Percentiles rank a stretch among this genome's conserved stretches.
Conservation (phyloP, 2,888 invertebrate species). For the Timema podura region DNA sequence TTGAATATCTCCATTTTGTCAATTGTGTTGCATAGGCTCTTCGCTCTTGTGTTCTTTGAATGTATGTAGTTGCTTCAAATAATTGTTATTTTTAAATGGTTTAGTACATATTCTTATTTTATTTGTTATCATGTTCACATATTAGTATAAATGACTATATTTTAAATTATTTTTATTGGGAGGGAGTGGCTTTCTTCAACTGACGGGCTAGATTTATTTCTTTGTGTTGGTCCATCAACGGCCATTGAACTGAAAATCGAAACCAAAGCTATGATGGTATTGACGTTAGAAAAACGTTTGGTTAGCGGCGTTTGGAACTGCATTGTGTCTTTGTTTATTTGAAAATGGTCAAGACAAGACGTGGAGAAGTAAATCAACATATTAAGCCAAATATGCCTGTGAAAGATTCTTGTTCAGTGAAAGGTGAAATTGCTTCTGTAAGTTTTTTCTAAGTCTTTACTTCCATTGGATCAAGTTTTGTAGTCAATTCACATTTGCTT, state of each 20-base stretch:
- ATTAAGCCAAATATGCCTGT: conserved; percentile 29
- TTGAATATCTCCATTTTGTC: too few relatives aligned
- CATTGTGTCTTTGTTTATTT: conserved; percentile 15
- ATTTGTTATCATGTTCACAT: neutral
- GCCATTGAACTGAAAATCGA: conserved; percentile 25
- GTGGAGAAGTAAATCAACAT: conserved; percentile 26
- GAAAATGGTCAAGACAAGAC: conserved; percentile 33
- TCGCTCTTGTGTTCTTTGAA: neutral
- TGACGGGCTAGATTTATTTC: too few relatives aligned
- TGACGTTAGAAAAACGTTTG: conserved; percentile 19
- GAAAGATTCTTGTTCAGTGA: conserved; percentile 23
- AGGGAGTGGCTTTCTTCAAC: neutral
- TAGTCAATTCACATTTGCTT: neutral
- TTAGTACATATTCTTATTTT: neutral
- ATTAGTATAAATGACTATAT: too few relatives aligned
- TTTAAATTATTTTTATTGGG: neutral
- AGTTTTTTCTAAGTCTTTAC: neutral
- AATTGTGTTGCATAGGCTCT: neutral
- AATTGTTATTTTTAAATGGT: neutral
- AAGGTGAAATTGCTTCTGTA: conserved; percentile 21
- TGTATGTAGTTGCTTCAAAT: neutral
- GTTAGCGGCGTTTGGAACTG: conserved; percentile 23
- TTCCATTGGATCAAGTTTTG: neutral
- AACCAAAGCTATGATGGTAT: conserved; percentile 26
- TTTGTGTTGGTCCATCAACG: conserved; percentile 6